A percentile compares a stretch with the other conserved stretches of the same genome.
These are phyloP conservation scores for Diacarnus erythraeanus DNA, from an alignment of 37 sponge, comb jelly and placozoan species.

Conservation along the genomic window DNA sequence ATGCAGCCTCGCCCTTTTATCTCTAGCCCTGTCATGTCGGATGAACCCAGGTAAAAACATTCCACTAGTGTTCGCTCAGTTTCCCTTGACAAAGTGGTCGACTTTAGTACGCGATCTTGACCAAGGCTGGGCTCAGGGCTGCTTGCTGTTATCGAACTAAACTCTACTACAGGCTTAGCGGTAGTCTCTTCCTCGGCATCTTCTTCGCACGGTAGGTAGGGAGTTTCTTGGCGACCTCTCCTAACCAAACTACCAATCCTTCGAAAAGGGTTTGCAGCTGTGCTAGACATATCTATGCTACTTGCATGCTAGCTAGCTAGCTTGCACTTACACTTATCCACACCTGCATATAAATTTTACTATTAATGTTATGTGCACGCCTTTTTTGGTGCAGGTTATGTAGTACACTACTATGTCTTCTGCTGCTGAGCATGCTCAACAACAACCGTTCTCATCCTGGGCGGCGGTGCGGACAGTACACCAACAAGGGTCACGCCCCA, in stretches of 20 bases:
- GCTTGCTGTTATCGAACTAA: neutral
- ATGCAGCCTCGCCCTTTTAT: conserved; percentile 70
- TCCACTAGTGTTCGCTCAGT: conserved; percentile 18
- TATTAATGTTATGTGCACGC: too few species aligned
- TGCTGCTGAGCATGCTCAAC: neutral
- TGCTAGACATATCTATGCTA: neutral
- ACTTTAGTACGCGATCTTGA: neutral
- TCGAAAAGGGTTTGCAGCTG: conserved; percentile 22
- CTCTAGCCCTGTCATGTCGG: conserved; percentile 55
- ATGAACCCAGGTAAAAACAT: conserved; percentile 76
- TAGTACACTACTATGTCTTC: too few species aligned
- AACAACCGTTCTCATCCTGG: neutral
- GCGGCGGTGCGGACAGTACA: too few species aligned
- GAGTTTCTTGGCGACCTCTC: conserved; percentile 7
- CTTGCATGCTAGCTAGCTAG: neutral
- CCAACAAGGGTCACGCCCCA: neutral
- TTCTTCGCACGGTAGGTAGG: conserved; percentile 46
- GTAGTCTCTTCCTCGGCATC: conserved; percentile 15
- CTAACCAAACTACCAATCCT: conserved; percentile 14
- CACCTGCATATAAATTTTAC: neutral
- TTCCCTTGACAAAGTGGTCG: neutral
- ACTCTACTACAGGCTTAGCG: neutral
- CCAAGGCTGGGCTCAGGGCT: neutral
- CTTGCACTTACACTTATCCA: neutral
- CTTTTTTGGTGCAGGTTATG: too few species aligned